Conservation (phyloP, 35 echinoderm and acorn worm species). For the Stichopus chloronotus region DNA sequence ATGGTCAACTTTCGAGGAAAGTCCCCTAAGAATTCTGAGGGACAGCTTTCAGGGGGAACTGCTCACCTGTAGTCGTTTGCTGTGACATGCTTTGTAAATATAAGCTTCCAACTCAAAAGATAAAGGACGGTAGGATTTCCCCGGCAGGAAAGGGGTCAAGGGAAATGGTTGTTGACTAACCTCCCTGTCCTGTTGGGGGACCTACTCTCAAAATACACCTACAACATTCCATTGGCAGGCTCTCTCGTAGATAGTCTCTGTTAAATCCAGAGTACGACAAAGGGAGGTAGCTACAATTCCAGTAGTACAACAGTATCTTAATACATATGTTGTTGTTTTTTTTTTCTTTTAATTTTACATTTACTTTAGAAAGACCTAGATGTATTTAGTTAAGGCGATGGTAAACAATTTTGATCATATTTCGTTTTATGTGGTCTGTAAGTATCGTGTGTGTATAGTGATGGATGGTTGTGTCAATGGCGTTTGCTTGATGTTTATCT, state of each 20-base stretch:
- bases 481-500: too few species aligned
- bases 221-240: slow-evolving; percentile 52
- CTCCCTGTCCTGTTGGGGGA: neutral
- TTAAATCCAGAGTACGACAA: neutral
- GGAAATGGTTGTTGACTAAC: too few species aligned
- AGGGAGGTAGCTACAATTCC: slow-evolving; percentile 42
- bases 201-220: slow-evolving; percentile 27
- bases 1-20: too few species aligned
- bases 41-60: neutral
- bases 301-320: slow-evolving; percentile 31
- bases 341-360: slow-evolving; percentile 30
- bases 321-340: neutral
- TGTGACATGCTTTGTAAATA: slow-evolving; percentile 57
- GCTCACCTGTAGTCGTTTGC: slow-evolving; percentile 35
- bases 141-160: neutral
- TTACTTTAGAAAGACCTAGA: slow-evolving; percentile 4
- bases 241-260: slow-evolving; percentile 23
- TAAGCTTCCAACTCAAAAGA: slow-evolving; percentile 41
- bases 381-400: neutral
- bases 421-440: too few species aligned
- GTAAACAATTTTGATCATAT: neutral
- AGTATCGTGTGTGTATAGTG: too few species aligned
- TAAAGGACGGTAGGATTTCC: neutral
- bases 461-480: too few species aligned
- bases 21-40: too few species aligned